A percentile compares a stretch with the other conserved stretches of the same genome.
These are phyloP conservation scores for Pararge aegeria DNA, from an alignment of 1,140 invertebrate species.

Conservation along the genomic window DNA sequence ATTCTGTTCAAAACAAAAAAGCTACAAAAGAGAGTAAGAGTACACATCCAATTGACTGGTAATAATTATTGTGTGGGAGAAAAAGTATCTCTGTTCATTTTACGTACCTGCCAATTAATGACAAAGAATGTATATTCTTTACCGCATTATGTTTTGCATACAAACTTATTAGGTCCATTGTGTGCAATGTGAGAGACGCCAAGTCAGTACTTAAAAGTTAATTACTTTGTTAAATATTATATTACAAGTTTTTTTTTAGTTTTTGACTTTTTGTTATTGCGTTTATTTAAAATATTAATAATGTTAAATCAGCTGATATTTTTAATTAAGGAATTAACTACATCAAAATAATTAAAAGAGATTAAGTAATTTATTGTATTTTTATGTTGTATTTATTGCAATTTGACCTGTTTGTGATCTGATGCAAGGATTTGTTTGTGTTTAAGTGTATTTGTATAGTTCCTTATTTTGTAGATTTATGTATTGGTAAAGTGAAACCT, in stretches of 20 bases:
- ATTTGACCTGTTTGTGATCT: constrained; percentile 75
- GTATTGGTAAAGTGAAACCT: constrained; percentile 27
- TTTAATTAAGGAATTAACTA: constrained; percentile 61
- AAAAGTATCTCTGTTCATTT: too few relatives aligned
- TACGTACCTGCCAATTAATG: too few relatives aligned
- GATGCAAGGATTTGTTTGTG: constrained; percentile 65
- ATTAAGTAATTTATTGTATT: constrained; percentile 68
- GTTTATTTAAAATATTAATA: constrained; percentile 63
- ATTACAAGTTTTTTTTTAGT: constrained; percentile 46
- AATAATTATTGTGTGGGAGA: too few relatives aligned
- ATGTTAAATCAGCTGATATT: constrained; percentile 75
- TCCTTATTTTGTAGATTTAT: constrained; percentile 71
- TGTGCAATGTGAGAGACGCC: not conserved
- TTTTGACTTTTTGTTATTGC: constrained; percentile 70
- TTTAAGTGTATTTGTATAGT: constrained; percentile 74
- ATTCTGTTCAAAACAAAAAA: too few relatives aligned
- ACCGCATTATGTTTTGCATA: too few relatives aligned
- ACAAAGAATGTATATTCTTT: too few relatives aligned
- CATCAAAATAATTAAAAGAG: constrained; percentile 60
- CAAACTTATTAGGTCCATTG: too few relatives aligned
- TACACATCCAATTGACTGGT: too few relatives aligned
- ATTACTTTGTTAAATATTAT: constrained; percentile 47
- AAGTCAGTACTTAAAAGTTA: constrained; percentile 3
- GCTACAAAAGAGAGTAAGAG: too few relatives aligned
- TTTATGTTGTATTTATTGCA: constrained; percentile 65